These are phyloP conservation scores for Drosophila melanica DNA, from an alignment of 1,140 invertebrate genomes.

Conservation along the genomic window DNA sequence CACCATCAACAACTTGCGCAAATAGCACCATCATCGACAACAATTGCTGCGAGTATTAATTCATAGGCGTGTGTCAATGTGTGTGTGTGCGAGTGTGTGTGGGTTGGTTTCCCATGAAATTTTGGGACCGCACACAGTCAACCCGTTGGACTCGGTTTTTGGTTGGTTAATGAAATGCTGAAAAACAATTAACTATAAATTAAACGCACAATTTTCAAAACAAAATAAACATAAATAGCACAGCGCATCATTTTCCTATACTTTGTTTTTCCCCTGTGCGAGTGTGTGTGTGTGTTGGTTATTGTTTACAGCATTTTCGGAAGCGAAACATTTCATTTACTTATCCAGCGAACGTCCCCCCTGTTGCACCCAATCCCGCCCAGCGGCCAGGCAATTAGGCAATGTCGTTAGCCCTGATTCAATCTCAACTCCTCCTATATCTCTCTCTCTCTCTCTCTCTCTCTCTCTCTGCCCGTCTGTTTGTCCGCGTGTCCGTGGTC, in stretches of 20 bases:
- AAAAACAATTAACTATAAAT: slow-evolving; percentile 82
- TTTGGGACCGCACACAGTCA: slow-evolving; percentile 75
- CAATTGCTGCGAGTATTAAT: slow-evolving; percentile 58
- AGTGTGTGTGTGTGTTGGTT: slow-evolving; percentile 22
- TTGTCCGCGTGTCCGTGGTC: not conserved
- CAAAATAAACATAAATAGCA: slow-evolving; percentile 79
- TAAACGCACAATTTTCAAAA: slow-evolving; percentile 82
- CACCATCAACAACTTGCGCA: slow-evolving; percentile 74
- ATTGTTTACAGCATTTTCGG: slow-evolving; percentile 59
- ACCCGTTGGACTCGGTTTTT: slow-evolving; percentile 43
- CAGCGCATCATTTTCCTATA: slow-evolving; percentile 59
- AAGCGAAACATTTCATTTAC: slow-evolving; percentile 60
- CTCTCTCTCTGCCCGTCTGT: slow-evolving; percentile 4
- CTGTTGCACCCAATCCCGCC: slow-evolving; percentile 9
- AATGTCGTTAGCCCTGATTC: slow-evolving; percentile 58
- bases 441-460: not conserved
- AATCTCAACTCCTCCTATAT: slow-evolving; percentile 14
- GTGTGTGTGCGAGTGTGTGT: slow-evolving; percentile 21
- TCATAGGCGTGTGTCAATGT: slow-evolving; percentile 18
- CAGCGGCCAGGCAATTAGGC: slow-evolving; percentile 61
- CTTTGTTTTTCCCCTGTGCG: slow-evolving; percentile 34
- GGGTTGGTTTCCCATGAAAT: slow-evolving; percentile 62
- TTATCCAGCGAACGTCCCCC: slow-evolving; percentile 14
- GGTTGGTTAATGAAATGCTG: slow-evolving; percentile 78
- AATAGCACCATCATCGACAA: slow-evolving; percentile 40